Evolutionary conservation across 1,140 invertebrate genomes (phyloP), one percentile per base, ranked within the genome.

Genomic region (Saxidomus purpurata): DNA sequence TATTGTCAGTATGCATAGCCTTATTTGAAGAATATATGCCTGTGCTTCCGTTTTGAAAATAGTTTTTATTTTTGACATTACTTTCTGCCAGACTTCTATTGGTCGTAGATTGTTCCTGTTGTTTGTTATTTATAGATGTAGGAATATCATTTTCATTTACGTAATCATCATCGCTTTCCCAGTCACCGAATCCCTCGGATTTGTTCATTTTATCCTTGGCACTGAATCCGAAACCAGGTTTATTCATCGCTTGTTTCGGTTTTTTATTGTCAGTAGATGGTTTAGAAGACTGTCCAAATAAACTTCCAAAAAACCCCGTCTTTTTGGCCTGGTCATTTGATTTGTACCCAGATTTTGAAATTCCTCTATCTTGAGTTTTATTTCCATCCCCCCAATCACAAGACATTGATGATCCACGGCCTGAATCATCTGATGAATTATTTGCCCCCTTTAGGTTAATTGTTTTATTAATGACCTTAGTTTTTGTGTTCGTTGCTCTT

Each of bases 301-400:
- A 40, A 28, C 59, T 79, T 31, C 74, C 25, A 38, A 87, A 87
- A 28, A 87, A 87, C 1, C 85, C 85, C 34, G 77, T 61, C 25
- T 87, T 87, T 61, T 15, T 15, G 34, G 71, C 49, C 38, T 28
- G 43, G 15, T 52, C 22, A 25, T 40, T 28, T 34, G 31, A 6
- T 17, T 49, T 69, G 15, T 40, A 15, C 2, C 55, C 34, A 1
- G 25, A n/a, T 28, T 43, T 38, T 36, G 34, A 36, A 1, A 17
- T n/a, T 28, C 22, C 74, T 47, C 47, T 77, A 19, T n/a, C 22
- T 47, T 77, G 19, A 22, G 0, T 74, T 77, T 77, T 47, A 34
- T 34, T 77, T 6, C 34, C 38, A 28, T 63, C 6, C 4, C 36
- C 31, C 36, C 69, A 74, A 6, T 74, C 69, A 74, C 69, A 28